These are phyloP conservation scores for Anabas testudineus DNA, from an alignment of 2,797 vertebrate genomes.

Conservation along the genomic window DNA sequence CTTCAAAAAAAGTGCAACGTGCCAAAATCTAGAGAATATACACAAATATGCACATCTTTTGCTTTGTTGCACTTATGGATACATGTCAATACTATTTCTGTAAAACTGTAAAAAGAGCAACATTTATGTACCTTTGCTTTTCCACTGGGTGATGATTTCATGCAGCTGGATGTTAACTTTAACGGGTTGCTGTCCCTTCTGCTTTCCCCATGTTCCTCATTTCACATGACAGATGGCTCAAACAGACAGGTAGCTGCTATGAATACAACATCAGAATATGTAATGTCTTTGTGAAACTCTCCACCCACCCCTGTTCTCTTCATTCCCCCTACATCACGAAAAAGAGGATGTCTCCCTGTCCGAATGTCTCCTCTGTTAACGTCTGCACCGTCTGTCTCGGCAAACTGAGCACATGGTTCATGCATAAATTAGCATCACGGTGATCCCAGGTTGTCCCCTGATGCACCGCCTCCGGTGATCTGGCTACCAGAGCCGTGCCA, in stretches of 20 bases:
- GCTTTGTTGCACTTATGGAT: no score
- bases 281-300: conserved; percentile 55
- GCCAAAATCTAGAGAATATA: no score
- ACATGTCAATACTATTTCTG: no score
- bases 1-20: no score
- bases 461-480: conserved; percentile 69
- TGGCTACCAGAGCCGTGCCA: conserved; percentile 73
- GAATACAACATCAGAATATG: conserved; percentile 48
- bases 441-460: conserved; percentile 82
- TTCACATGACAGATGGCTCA: conserved; percentile 64
- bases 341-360: conserved; percentile 60
- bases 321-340: conserved; percentile 25
- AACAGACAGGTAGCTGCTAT: conserved; percentile 71
- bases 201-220: conserved; percentile 28
- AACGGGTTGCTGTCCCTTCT: conserved; percentile 18
- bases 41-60: no score
- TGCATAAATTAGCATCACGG: conserved; percentile 84
- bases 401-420: conserved; percentile 82
- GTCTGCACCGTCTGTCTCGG: conserved; percentile 67
- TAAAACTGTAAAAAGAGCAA: background rate
- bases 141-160: background rate
- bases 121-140: background rate
- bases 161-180: conserved; percentile 13
- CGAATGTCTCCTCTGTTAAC: conserved; percentile 68
- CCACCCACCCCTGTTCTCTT: conserved; percentile 44